Base-by-base conservation (phyloP, 2,888 invertebrate species). In the Pachycephus smyrnensis region DNA sequence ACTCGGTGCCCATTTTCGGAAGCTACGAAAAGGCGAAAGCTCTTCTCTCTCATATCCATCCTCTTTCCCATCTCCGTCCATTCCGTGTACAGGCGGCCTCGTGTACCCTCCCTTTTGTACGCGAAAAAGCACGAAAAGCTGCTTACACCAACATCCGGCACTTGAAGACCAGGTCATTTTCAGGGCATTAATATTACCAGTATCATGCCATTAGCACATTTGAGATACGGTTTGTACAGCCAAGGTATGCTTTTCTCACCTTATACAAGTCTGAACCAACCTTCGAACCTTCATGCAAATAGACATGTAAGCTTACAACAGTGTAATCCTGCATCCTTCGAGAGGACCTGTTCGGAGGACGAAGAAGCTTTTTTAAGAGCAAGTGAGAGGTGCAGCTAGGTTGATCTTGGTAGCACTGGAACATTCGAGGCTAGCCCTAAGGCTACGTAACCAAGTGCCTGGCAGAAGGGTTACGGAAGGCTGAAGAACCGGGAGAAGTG, bases 391-490 rank as follows among this genome's bases (percentile, higher is more conserved):
- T 37, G 68, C 12, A 15, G n/a, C n/a, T 36, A 31, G 74, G 23
- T 33, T 37, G 33, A 12, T 23, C 33, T 31, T 74, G 74, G 74
- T 74, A 74, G 71, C 71, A 31, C 32, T 71, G 71, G 71, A 77
- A 32, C 77, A 71, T 76, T 76, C 75, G 55, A 80, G 79, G 81
- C 80, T 81, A 78, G 78, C 75, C 74, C 80, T 76, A 75, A 79
- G 79, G 79, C 80, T 77, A 77, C 55, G 55, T 80, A 76, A 81
- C 74, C 33, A 76, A 76, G 68, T 76, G 73, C 79, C 73, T 55
- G 69, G 79, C 76, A 84, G 84, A 85, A 84, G 81, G 84, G 85
- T 86, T 85, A 84, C 86, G 86, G 86, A 87, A 87, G 87, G 85
- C 85, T 79, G 84, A 82, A 83, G 83, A 82, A 80, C 77, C 73